These are phyloP conservation scores for Brachyptera putata DNA, from an alignment of 2,888 invertebrate species.

Conservation along the genomic window DNA sequence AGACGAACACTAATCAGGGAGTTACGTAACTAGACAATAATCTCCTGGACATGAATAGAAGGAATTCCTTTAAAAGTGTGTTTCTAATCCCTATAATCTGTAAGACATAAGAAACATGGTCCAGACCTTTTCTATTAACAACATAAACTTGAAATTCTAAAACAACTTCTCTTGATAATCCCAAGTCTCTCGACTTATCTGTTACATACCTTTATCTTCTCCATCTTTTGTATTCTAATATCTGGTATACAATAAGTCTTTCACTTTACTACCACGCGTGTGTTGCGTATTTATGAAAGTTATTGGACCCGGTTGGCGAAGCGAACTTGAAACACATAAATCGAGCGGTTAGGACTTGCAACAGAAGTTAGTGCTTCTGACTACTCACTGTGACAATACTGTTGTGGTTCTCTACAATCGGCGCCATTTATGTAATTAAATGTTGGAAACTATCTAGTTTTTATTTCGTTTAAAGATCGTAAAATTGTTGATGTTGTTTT, in stretches of 20 bases:
- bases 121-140: background rate
- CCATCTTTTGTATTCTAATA: too few species aligned
- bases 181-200: too few species aligned
- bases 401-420: too few species aligned
- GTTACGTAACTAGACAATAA: background rate
- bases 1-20: background rate
- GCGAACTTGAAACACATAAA: background rate
- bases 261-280: background rate
- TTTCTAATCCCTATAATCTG: constrained; percentile 4
- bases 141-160: constrained; percentile 3
- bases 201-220: constrained; percentile 11
- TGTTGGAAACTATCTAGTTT: background rate
- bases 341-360: background rate
- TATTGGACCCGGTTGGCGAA: constrained; percentile 2
- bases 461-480: background rate
- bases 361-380: background rate
- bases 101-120: background rate
- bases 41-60: background rate
- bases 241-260: too few species aligned
- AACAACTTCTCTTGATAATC: background rate
- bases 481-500: too few species aligned
- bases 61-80: background rate
- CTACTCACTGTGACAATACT: too few species aligned
- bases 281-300: background rate
- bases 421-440: background rate